Evolutionary conservation across 2,113 vertebrate species (phyloP).

Genomic region (Bujurquina vittata): DNA sequence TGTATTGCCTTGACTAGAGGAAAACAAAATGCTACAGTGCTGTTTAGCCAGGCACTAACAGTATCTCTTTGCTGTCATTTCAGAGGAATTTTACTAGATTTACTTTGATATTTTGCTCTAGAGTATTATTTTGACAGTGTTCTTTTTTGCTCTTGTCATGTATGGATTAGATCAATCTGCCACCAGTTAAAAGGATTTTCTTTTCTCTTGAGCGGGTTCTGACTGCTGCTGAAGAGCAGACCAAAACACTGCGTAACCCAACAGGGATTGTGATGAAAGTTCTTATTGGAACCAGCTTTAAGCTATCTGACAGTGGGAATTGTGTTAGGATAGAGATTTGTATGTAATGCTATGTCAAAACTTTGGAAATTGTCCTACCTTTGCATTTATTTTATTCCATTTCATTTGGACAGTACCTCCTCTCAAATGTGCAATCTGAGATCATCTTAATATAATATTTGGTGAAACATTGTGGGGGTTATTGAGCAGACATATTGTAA

Average conservation of each 20-base stretch:
- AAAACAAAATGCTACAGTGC: conserved; percentile 4
- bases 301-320: conserved; percentile 53
- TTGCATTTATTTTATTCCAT: conserved; percentile 53
- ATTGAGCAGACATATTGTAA: conserved; percentile 38
- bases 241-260: conserved; percentile 58
- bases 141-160: conserved; percentile 60
- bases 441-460: conserved; percentile 27
- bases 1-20: conserved; percentile 25
- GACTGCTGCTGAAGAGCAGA: conserved; percentile 59
- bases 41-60: conserved; percentile 4
- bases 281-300: conserved; percentile 71
- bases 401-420: conserved; percentile 36
- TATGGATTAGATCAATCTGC: conserved; percentile 61
- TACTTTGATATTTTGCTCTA: conserved; percentile 36
- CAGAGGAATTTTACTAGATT: conserved; percentile 41
- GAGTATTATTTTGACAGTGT: conserved; percentile 59
- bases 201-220: conserved; percentile 49
- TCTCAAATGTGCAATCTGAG: conserved; percentile 50
- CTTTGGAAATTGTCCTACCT: conserved; percentile 36
- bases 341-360: conserved; percentile 57
- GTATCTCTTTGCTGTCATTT: conserved; percentile 46
- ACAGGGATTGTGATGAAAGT: conserved; percentile 56
- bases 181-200: conserved; percentile 51
- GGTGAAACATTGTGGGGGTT: conserved; percentile 39
- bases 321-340: conserved; percentile 49